These are phyloP conservation scores for Neoscelio sp. DNA, from an alignment of 2,888 invertebrate genomes.

Conservation along the genomic window DNA sequence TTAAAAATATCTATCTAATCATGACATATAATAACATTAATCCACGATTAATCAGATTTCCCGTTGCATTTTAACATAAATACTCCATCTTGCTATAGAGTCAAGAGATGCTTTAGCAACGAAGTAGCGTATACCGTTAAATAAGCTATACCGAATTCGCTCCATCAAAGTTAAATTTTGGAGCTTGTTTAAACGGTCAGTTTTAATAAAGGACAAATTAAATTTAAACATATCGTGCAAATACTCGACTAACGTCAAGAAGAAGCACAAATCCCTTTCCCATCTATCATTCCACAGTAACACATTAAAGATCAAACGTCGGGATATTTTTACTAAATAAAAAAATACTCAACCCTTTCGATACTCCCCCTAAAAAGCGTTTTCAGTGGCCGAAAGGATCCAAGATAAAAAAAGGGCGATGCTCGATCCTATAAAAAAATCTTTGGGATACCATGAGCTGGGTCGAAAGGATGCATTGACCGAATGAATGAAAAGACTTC, in stretches of 20 bases:
- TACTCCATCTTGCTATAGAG: conserved; percentile 23
- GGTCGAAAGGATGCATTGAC: conserved; percentile 71
- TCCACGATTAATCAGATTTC: conserved; percentile 21
- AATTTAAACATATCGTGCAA: not conserved
- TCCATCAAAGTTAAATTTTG: conserved; percentile 30
- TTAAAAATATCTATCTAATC: conserved; percentile 13
- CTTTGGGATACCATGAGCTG: conserved; percentile 55
- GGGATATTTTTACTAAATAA: too few relatives aligned
- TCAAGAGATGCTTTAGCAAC: conserved; percentile 29
- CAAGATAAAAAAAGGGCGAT: conserved; percentile 27
- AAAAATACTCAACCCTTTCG: too few relatives aligned
- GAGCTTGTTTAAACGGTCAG: conserved; percentile 12
- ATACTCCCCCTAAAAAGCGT: too few relatives aligned
- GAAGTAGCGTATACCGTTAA: conserved; percentile 14
- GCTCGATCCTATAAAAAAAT: conserved; percentile 50
- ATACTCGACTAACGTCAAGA: not conserved
- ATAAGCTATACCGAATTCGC: conserved; percentile 16
- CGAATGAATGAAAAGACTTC: conserved; percentile 71
- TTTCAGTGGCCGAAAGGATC: conserved; percentile 32
- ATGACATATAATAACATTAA: conserved; percentile 26
- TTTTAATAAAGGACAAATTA: conserved; percentile 11
- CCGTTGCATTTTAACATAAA: conserved; percentile 1
- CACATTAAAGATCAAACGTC: too few relatives aligned
- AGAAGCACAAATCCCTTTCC: too few relatives aligned
- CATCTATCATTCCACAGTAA: too few relatives aligned